These are phyloP conservation scores for Bombyx huttoni DNA, from an alignment of 2,888 invertebrate genomes.

Conservation along the genomic window DNA sequence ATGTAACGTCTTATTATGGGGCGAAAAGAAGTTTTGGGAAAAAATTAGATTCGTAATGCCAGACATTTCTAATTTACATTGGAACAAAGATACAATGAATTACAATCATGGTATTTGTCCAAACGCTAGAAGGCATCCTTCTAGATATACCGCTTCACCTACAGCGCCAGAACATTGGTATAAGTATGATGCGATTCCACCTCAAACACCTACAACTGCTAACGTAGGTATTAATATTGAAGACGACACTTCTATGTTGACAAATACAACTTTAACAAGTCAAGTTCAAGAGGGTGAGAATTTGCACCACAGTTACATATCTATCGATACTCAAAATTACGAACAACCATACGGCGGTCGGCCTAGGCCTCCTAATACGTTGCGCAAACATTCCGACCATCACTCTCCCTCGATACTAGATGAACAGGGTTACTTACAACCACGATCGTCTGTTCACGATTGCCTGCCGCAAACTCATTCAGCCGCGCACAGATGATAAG, in stretches of 20 bases:
- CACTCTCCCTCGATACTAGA: slow-evolving; percentile 62
- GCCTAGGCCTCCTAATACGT: slow-evolving; percentile 56
- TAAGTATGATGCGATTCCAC: slow-evolving; percentile 76
- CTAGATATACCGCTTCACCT: slow-evolving; percentile 81
- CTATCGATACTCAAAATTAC: slow-evolving; percentile 73
- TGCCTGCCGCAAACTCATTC: slow-evolving; percentile 66
- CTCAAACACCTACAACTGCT: slow-evolving; percentile 64
- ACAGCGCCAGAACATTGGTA: slow-evolving; percentile 81
- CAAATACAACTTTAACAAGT: slow-evolving; percentile 73
- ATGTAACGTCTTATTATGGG: slow-evolving; percentile 82
- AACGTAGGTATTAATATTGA: slow-evolving; percentile 68
- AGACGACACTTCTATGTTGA: slow-evolving; percentile 75
- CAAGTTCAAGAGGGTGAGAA: slow-evolving; percentile 77
- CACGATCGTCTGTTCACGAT: slow-evolving; percentile 64
- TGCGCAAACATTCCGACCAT: slow-evolving; percentile 57
- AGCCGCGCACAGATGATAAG: slow-evolving; percentile 61
- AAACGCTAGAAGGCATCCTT: slow-evolving; percentile 71
- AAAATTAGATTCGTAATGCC: slow-evolving; percentile 88
- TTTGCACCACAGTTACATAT: slow-evolving; percentile 78
- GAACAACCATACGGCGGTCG: slow-evolving; percentile 63
- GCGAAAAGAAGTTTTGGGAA: slow-evolving; percentile 91
- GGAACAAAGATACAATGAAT: slow-evolving; percentile 72
- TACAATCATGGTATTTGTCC: slow-evolving; percentile 68
- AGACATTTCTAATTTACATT: slow-evolving; percentile 76
- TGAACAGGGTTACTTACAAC: slow-evolving; percentile 68